Base-by-base conservation (phyloP, 2,888 invertebrate genomes). In the Dromius quadrimaculatus region DNA sequence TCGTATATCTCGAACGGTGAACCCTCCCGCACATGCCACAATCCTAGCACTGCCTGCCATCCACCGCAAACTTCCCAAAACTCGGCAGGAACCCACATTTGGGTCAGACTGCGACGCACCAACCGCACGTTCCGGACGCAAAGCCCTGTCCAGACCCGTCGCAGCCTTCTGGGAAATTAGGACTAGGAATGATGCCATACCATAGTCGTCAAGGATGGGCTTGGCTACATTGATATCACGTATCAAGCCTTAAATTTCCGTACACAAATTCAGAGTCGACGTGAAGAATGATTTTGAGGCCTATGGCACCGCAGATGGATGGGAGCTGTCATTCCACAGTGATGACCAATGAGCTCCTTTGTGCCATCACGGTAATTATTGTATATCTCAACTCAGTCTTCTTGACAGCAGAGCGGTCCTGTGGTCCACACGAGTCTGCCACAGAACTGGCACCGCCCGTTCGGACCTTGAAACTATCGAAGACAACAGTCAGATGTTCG, bases 171-270 rank as follows among this genome's bases (percentile, higher is more conserved):
- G 97, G 97, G 85, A 90, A 97, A 78, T 94, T 92, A 43, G 97
- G 97, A 75, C 96, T 95, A 73, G 91, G 89, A 77, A 96, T 92
- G 79, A 87, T 91, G 81, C 90, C 94, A 78, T 89, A 92, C 97
- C 96, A 83, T 97, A 97, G 84, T 95, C 97, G 80, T 94, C 94
- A 79, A 93, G 94, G 80, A 94, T 92, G 34, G 93, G 91, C 83
- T 93, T 93, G 73, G 92, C 92, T 41, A 85, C 86, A 84, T 97
- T 93, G 82, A 98, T n/a, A n/a, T 98, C 77, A 94, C 91, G 82
- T 97, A 99, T 77, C 93, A 88, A 9, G 97, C 98, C 81, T 95
- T 96, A 84, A 99, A 99, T 20, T 98, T 98, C 77, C 95, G 75
- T 92, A 94, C 57, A 97, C 95, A 70, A 90, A 91, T 75, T 92